Base-by-base conservation (phyloP, 2,888 invertebrate genomes). In the Cephus pulcher region DNA sequence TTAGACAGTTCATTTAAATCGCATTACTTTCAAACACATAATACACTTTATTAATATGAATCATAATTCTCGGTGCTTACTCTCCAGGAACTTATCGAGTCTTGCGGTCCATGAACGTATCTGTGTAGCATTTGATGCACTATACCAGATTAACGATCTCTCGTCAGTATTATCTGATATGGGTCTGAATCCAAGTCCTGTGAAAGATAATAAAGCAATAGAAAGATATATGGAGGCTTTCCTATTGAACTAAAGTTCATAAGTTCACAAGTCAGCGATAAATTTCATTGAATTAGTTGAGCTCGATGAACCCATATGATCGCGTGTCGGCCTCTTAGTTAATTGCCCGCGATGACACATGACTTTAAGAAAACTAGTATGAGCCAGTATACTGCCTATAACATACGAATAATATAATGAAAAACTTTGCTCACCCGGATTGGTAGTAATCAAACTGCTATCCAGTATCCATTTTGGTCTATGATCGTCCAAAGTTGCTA, bases 401-500 rank as follows among this genome's bases (percentile, higher is more conserved):
- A 40, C 4, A 4, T 15, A 40, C 15, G 15, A 40, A 40, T 40
- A 40, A 40, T 40, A 40, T 9, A 56, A 56, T 23, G 56, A 23
- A 23, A 56, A 56, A 23, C 9, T 56, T 23, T 74, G 76, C 80
- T 85, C 86, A 94, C 95, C 95, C 87, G 95, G 95, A 90, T 94
- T 95, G 87, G 94, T 94, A 83, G 96, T 95, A 86, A 98, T 98
- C 77, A 98, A 92, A 69, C 98, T 97, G 0, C 94, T 92, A 1
- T 94, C 94, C 82, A 97, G 93, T 78, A 94, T 94, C 94, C 95
- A 98, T 84, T 93, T 95, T 0, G 98, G 98, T 82, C 93, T 93
- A n/a, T 93, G 91, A 1, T 94, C 91, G 82, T 95, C 94, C 80
- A 98, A 89, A 0, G 96, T 95, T 73, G 94, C 92, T 86, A 96